phyloP scores from a whole-genome alignment of 2,888 invertebrate genomes.

The Colostygia pectinataria region DNA sequence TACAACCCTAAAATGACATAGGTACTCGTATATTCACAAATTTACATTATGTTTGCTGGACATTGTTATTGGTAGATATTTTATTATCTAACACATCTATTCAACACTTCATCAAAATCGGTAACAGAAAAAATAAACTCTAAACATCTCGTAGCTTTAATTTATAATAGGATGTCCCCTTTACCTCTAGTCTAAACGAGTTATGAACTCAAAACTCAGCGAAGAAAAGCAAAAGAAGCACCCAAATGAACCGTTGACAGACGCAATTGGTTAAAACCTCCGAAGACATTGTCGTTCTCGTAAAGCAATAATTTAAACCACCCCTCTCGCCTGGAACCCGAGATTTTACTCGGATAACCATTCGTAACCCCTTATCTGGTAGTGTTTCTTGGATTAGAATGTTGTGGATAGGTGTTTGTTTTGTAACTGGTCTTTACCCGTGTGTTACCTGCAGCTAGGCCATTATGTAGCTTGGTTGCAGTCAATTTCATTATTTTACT shows the following conservation, averaged over 20 bases:
- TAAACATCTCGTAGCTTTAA: too few relatives aligned
- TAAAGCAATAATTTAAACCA: conserved; percentile 68
- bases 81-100: too few relatives aligned
- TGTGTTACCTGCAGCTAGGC: too few relatives aligned
- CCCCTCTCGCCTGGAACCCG: conserved; percentile 64
- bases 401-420: conserved; percentile 22
- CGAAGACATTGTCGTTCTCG: conserved; percentile 49
- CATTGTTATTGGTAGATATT: too few relatives aligned
- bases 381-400: conserved; percentile 26
- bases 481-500: too few relatives aligned
- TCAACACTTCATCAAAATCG: too few relatives aligned
- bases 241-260: conserved; percentile 55
- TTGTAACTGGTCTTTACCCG: not conserved
- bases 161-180: not conserved
- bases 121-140: too few relatives aligned
- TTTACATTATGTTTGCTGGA: too few relatives aligned
- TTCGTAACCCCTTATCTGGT: conserved; percentile 59
- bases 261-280: conserved; percentile 45
- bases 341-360: conserved; percentile 64
- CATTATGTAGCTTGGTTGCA: too few relatives aligned
- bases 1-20: too few relatives aligned
- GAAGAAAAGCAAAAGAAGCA: conserved; percentile 17
- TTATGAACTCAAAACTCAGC: conserved; percentile 45
- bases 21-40: too few relatives aligned
- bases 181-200: conserved; percentile 35